Percentiles rank a stretch among this genome's conserved stretches.
These are phyloP conservation scores for Gymnoscelis rufifasciata DNA, from an alignment of 2,888 invertebrate genomes.

Conservation along the genomic window DNA sequence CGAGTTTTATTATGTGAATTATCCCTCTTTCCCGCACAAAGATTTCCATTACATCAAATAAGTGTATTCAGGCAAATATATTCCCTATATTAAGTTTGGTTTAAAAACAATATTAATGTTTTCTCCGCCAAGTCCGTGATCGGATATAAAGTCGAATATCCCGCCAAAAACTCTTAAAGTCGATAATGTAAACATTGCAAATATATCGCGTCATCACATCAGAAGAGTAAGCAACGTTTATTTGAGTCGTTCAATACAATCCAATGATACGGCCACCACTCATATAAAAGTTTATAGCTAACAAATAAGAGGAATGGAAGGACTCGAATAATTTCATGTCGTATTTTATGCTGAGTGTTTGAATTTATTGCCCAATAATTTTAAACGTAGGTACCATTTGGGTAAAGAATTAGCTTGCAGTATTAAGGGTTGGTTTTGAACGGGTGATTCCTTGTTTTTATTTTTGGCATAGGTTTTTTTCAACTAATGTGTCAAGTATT, in stretches of 20 bases:
- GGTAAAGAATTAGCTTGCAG: neutral
- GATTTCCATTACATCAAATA: too few relatives aligned
- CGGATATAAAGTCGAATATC: too few relatives aligned
- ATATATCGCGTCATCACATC: slow-evolving; percentile 13
- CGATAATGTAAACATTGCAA: slow-evolving; percentile 5
- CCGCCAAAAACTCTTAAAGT: neutral
- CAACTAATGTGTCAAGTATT: too few relatives aligned
- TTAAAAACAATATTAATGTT: too few relatives aligned
- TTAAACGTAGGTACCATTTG: slow-evolving; percentile 22
- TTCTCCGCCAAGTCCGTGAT: too few relatives aligned
- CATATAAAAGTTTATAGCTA: slow-evolving; percentile 40
- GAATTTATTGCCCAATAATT: slow-evolving; percentile 42
- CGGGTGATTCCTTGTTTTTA: neutral
- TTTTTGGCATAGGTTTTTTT: too few relatives aligned
- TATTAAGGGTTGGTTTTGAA: neutral
- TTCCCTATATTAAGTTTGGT: too few relatives aligned
- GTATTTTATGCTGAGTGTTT: slow-evolving; percentile 8
- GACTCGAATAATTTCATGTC: slow-evolving; percentile 4
- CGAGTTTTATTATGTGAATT: too few relatives aligned
- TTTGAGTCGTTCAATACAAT: slow-evolving; percentile 30
- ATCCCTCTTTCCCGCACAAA: too few relatives aligned
- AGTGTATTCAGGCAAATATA: too few relatives aligned
- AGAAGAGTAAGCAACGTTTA: slow-evolving; percentile 11
- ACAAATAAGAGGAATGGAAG: slow-evolving; percentile 31
- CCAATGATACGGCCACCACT: slow-evolving; percentile 34